Percentiles rank a stretch among this genome's conserved stretches.
These are phyloP conservation scores for Cephonodes hylas DNA, from an alignment of 2,888 invertebrate genomes.

Conservation along the genomic window DNA sequence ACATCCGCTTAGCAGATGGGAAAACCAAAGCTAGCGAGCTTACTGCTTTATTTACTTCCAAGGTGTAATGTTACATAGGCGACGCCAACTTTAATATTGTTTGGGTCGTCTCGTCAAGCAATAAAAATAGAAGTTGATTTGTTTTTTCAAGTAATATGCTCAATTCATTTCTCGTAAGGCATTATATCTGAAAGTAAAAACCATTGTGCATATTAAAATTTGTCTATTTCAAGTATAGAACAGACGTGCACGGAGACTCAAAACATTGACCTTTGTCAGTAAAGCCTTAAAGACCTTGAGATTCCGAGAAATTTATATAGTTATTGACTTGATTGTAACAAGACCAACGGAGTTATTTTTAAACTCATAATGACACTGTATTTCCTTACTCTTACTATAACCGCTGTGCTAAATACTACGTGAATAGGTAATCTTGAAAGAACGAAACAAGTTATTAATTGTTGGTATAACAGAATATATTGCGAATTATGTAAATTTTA, in stretches of 20 bases:
- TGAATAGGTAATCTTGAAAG: background rate
- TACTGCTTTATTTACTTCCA: background rate
- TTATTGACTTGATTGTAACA: background rate
- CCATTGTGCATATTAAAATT: no score
- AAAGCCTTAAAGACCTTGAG: background rate
- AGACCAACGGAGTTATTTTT: background rate
- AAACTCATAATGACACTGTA: background rate
- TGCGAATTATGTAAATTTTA: background rate
- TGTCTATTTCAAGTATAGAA: background rate
- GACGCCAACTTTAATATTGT: background rate
- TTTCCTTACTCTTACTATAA: background rate
- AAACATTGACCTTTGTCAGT: conserved; percentile 1
- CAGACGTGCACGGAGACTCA: background rate
- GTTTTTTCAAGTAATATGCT: no score
- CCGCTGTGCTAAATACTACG: background rate
- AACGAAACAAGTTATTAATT: background rate
- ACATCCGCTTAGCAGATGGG: conserved; percentile 55
- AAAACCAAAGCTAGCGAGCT: conserved; percentile 45
- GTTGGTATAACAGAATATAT: background rate
- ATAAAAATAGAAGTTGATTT: no score
- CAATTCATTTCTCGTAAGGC: no score
- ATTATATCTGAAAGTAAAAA: no score
- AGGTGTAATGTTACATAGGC: background rate
- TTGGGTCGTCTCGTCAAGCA: background rate
- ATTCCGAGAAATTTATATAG: conserved; percentile 2